Percentiles rank a stretch among this genome's conserved stretches.
Evolutionary conservation across 2,888 invertebrate genomes (phyloP).

Genomic region (Deilephila porcellus): DNA sequence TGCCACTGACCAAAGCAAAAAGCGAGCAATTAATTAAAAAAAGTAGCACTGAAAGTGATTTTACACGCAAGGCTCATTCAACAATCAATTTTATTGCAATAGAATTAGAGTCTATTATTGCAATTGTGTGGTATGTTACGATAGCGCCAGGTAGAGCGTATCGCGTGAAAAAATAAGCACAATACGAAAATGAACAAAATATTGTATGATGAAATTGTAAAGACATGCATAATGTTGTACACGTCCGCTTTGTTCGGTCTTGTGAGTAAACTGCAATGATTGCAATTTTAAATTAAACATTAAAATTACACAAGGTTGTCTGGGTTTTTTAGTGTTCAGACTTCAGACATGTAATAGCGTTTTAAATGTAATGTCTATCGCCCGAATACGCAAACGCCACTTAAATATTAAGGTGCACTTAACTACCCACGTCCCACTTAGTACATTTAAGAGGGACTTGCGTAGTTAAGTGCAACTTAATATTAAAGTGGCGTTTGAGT

Average conservation of each 20-base stretch:
- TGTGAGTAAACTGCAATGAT: background rate
- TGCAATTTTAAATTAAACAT: background rate
- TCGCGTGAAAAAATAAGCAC: conserved; percentile 39
- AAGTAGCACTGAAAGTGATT: conserved; percentile 57
- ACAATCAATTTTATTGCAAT: conserved; percentile 37
- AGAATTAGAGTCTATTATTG: conserved; percentile 25
- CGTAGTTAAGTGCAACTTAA: no score
- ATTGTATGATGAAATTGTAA: conserved; percentile 26
- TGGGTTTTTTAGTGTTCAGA: background rate
- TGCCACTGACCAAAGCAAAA: conserved; percentile 64
- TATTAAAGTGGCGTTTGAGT: no score
- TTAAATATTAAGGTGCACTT: no score
- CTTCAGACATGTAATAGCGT: background rate
- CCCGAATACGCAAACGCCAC: no score
- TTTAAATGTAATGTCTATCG: background rate
- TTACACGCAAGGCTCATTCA: conserved; percentile 3
- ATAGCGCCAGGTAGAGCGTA: conserved; percentile 44
- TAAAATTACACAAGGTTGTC: background rate
- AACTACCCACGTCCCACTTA: no score
- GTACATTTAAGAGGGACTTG: no score
- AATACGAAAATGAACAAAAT: conserved; percentile 28
- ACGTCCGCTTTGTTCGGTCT: background rate
- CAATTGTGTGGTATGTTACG: conserved; percentile 35
- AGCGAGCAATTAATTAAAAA: conserved; percentile 73
- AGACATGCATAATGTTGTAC: conserved; percentile 8